Evolutionary conservation across 2,113 vertebrate genomes (phyloP).

Genomic region (Cyprinodon tularosa): DNA sequence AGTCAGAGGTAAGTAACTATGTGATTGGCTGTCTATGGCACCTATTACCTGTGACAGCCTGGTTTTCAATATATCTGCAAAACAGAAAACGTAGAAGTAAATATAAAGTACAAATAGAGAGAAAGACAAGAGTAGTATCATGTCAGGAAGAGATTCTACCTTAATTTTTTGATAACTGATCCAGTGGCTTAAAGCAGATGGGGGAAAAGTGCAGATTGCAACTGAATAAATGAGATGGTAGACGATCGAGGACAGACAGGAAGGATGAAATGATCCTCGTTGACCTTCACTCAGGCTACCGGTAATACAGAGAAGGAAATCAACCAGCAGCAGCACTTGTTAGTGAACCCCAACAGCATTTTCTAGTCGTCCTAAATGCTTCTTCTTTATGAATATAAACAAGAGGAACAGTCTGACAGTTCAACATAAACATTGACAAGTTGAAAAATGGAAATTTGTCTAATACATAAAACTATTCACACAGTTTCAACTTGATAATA

Average conservation of each 20-base stretch:
- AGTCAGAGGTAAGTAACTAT: neutral
- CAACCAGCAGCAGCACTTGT: no score
- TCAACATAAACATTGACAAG: no score
- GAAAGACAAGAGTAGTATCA: neutral
- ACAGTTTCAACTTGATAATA: neutral
- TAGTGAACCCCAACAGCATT: no score
- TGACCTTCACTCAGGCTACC: no score
- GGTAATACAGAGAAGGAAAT: no score
- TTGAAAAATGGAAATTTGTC: neutral
- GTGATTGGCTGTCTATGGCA: neutral
- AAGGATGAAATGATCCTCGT: no score
- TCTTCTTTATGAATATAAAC: no score
- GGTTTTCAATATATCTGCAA: constrained; percentile 2
- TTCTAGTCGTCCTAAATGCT: no score
- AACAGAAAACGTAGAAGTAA: neutral
- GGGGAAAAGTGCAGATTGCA: constrained; percentile 7
- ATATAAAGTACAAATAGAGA: no score
- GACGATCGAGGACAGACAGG: constrained; percentile 14
- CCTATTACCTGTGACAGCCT: neutral
- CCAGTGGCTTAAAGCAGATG: constrained; percentile 15
- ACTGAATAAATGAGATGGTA: constrained; percentile 10
- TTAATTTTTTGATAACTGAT: neutral
- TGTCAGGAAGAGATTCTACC: neutral
- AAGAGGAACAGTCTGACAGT: neutral
- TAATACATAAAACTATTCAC: neutral